Evolutionary conservation across 2,113 vertebrate genomes (phyloP).

Genomic region (Pluvianellus socialis): DNA sequence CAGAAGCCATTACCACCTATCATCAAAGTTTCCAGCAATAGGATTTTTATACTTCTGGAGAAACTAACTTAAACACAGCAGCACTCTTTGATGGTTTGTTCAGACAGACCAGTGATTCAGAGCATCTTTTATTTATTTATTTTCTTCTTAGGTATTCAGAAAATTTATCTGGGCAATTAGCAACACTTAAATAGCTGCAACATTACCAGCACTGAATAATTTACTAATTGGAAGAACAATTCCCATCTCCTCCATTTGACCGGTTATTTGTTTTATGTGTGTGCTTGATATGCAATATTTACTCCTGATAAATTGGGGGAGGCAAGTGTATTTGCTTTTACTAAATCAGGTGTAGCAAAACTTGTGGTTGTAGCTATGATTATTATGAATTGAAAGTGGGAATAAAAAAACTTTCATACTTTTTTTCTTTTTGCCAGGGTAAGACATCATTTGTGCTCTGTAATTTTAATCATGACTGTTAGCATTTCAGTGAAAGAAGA

Average conservation of each 20-base stretch:
- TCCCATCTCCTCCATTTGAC: slow-evolving; percentile 1
- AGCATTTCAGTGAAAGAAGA: neutral
- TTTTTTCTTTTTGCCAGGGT: neutral
- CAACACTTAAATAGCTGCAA: slow-evolving; percentile 16
- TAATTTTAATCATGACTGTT: neutral
- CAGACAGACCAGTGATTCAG: neutral
- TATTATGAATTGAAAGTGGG: neutral
- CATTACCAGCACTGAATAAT: slow-evolving; percentile 20
- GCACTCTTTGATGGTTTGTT: neutral
- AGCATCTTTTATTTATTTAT: slow-evolving; percentile 39
- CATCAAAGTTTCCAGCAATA: neutral
- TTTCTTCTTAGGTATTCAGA: neutral
- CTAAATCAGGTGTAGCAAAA: slow-evolving; percentile 10
- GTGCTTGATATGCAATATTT: slow-evolving; percentile 12
- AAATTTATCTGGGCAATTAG: slow-evolving; percentile 7
- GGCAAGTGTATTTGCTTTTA: slow-evolving; percentile 34
- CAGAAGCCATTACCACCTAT: neutral
- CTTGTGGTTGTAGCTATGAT: neutral
- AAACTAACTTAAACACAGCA: neutral
- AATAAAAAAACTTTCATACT: neutral
- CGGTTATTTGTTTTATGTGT: slow-evolving; percentile 38
- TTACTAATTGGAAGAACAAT: slow-evolving; percentile 30
- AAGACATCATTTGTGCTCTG: neutral
- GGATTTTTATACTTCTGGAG: neutral
- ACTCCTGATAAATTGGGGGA: slow-evolving; percentile 9